These are phyloP conservation scores for Orthosia gracilis DNA, from an alignment of 2,888 invertebrate species.

Conservation along the genomic window DNA sequence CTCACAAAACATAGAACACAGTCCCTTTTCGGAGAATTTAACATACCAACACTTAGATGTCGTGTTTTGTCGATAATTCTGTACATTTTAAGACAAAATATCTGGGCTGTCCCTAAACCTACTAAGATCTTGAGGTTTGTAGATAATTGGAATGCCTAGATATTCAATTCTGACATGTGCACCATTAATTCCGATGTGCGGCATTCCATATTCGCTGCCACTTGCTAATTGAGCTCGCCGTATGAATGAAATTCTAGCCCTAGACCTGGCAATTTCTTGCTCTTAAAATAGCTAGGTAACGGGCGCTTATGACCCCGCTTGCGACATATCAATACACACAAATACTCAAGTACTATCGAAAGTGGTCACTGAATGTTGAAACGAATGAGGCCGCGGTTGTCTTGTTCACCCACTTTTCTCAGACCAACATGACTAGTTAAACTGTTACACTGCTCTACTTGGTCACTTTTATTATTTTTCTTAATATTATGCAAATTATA, in stretches of 20 bases:
- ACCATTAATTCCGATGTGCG: constrained; percentile 23
- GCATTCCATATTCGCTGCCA: constrained; percentile 46
- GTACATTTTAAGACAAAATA: neutral
- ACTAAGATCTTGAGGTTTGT: constrained; percentile 9
- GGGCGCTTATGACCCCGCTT: constrained; percentile 67
- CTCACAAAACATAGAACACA: too few relatives aligned
- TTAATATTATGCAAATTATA: constrained; percentile 70
- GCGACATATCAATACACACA: constrained; percentile 72
- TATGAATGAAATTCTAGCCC: constrained; percentile 57
- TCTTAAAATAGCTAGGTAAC: constrained; percentile 34
- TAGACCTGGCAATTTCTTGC: constrained; percentile 42
- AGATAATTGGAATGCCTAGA: constrained; percentile 20
- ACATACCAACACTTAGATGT: neutral
- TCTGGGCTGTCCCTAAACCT: neutral
- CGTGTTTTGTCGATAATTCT: neutral
- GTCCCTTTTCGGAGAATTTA: neutral
- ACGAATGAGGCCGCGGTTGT: constrained; percentile 70
- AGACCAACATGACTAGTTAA: constrained; percentile 75
- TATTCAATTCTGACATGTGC: constrained; percentile 25
- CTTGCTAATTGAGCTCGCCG: constrained; percentile 37
- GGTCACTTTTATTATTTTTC: constrained; percentile 53
- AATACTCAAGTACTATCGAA: constrained; percentile 65
- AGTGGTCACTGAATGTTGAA: constrained; percentile 80
- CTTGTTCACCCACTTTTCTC: constrained; percentile 87
- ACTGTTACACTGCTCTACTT: constrained; percentile 71